Conservation (phyloP, 2,797 vertebrate genomes). For the Spinibarbus caldwelli region DNA sequence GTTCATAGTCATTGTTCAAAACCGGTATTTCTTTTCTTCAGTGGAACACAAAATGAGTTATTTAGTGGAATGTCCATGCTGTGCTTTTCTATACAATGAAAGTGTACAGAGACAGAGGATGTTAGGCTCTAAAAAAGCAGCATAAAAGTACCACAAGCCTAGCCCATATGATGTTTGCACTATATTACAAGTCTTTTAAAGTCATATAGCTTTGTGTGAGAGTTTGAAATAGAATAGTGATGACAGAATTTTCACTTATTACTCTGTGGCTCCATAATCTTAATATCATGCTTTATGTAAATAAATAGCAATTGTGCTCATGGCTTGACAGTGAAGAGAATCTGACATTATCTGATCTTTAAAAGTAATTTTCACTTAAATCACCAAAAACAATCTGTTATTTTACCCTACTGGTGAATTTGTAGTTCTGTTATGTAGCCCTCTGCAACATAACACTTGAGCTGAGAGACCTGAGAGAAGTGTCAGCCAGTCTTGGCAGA, state of each 20-base stretch:
- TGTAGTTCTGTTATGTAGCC: background rate
- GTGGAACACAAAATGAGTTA: background rate
- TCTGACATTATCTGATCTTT: too few relatives aligned
- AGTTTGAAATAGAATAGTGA: background rate
- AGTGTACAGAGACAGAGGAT: background rate
- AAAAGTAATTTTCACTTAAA: background rate
- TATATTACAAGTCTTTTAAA: too few relatives aligned
- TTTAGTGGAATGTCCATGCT: background rate
- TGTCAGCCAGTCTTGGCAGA: constrained; percentile 32
- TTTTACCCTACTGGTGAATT: background rate
- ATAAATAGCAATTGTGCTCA: background rate
- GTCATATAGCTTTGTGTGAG: too few relatives aligned
- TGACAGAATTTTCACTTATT: background rate
- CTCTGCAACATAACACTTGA: constrained; percentile 6
- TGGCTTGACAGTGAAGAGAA: too few relatives aligned
- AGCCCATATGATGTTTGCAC: too few relatives aligned
- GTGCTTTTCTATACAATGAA: background rate
- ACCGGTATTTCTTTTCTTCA: background rate
- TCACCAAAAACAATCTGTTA: too few relatives aligned
- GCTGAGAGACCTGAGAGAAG: constrained; percentile 34
- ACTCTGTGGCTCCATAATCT: background rate
- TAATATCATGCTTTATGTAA: background rate
- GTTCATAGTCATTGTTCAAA: background rate
- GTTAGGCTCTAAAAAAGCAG: background rate
- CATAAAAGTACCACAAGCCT: background rate